phyloP scores from a whole-genome alignment of 2,113 vertebrate species.

The Orthochromis indermauri region DNA sequence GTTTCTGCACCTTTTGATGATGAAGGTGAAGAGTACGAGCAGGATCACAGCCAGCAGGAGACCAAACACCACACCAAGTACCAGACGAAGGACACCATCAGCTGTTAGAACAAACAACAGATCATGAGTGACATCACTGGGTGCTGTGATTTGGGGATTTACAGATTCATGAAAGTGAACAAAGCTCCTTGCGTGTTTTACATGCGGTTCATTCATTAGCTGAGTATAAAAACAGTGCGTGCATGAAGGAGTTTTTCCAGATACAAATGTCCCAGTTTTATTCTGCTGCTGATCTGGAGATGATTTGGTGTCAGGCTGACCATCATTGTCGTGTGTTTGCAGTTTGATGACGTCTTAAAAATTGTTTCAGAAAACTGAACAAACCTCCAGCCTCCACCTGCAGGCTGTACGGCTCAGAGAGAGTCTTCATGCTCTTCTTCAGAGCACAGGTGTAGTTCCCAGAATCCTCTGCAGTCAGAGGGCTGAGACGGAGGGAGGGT shows the following conservation, averaged over 20 bases:
- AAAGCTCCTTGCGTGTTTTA: rapidly evolving
- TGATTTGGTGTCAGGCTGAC: background rate
- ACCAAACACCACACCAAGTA: background rate
- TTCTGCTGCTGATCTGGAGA: background rate
- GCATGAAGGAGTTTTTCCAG: rapidly evolving
- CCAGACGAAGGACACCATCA: rapidly evolving
- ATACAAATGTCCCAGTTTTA: background rate
- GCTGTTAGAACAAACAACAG: background rate
- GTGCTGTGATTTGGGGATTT: background rate
- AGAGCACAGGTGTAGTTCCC: too few relatives aligned
- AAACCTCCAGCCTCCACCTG: too few relatives aligned
- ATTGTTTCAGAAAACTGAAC: too few relatives aligned
- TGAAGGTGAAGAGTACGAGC: background rate
- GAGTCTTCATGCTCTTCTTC: rapidly evolving
- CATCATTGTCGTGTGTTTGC: background rate
- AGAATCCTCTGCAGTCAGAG: too few relatives aligned
- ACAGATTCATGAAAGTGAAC: background rate
- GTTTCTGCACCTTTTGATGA: constrained; percentile 1
- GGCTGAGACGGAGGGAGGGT: rapidly evolving
- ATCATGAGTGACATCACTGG: background rate
- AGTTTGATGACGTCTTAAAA: too few relatives aligned
- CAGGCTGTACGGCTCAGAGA: too few relatives aligned
- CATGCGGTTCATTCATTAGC: rapidly evolving
- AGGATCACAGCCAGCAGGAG: background rate
- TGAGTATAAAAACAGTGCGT: rapidly evolving